These are phyloP conservation scores for Nebria brevicollis DNA, from an alignment of 2,888 invertebrate species.

Conservation along the genomic window DNA sequence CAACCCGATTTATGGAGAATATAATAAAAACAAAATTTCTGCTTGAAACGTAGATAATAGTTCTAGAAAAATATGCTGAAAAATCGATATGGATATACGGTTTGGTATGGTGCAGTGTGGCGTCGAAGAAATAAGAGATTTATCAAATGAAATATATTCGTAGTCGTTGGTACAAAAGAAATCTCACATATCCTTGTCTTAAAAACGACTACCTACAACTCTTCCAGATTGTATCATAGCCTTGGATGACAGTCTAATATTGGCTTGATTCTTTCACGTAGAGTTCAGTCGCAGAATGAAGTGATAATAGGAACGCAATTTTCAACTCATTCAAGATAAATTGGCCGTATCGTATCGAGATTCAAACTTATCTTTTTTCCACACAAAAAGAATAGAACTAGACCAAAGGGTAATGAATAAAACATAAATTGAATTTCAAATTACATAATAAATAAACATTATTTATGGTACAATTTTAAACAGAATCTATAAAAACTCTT, in stretches of 20 bases:
- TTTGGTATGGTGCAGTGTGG: not conserved
- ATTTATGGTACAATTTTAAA: no score
- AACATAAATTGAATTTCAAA: no score
- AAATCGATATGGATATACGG: not conserved
- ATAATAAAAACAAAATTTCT: no score
- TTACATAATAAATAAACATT: no score
- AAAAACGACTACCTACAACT: slow-evolving; percentile 41
- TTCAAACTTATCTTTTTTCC: slow-evolving; percentile 30
- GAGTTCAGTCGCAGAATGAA: slow-evolving; percentile 41
- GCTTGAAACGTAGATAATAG: not conserved
- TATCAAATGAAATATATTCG: slow-evolving; percentile 44
- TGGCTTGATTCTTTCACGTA: slow-evolving; percentile 45
- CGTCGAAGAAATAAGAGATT: slow-evolving; percentile 22
- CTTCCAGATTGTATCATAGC: slow-evolving; percentile 46
- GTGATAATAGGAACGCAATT: slow-evolving; percentile 46
- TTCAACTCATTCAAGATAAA: slow-evolving; percentile 45
- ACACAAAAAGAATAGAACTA: not conserved
- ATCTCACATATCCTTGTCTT: slow-evolving; percentile 46
- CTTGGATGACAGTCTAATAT: slow-evolving; percentile 45
- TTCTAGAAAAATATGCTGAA: not conserved
- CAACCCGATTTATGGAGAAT: no score
- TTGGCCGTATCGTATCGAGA: slow-evolving; percentile 36
- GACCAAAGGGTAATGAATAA: not conserved
- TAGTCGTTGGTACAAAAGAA: slow-evolving; percentile 37
- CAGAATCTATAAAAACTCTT: no score